These are phyloP conservation scores for Creontiades dilutus DNA, from an alignment of 2,888 invertebrate genomes.

Conservation along the genomic window DNA sequence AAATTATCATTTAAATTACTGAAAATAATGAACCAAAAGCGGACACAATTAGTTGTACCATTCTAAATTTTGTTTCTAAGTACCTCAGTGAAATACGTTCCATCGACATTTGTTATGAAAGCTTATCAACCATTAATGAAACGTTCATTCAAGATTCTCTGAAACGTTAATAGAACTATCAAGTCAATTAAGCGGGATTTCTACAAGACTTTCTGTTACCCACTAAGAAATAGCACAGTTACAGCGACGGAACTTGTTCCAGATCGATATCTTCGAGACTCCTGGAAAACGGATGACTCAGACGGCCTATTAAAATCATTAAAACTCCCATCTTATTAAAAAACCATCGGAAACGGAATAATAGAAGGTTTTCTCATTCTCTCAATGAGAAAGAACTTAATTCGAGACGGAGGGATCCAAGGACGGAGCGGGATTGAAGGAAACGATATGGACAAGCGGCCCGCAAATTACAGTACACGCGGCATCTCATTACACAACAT, in stretches of 20 bases:
- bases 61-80: too few species aligned
- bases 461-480: conserved; percentile 20
- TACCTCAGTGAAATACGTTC: too few species aligned
- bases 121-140: too few species aligned
- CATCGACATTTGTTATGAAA: too few species aligned
- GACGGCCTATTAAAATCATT: neutral
- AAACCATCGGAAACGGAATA: neutral
- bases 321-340: conserved; percentile 4
- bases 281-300: neutral
- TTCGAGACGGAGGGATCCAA: neutral
- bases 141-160: too few species aligned
- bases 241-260: neutral
- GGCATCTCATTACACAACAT: neutral
- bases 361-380: neutral
- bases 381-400: neutral
- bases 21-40: too few species aligned
- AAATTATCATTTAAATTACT: too few species aligned
- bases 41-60: too few species aligned
- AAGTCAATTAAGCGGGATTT: too few species aligned
- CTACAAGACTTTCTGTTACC: too few species aligned
- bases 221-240: too few species aligned
- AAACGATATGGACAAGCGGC: conserved; percentile 28
- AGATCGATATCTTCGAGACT: neutral
- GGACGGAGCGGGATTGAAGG: neutral
- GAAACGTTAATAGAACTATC: too few species aligned